Percentiles rank a stretch among this genome's conserved stretches.
These are phyloP conservation scores for Phasianus colchicus DNA, from an alignment of 2,113 vertebrate species.

Conservation along the genomic window DNA sequence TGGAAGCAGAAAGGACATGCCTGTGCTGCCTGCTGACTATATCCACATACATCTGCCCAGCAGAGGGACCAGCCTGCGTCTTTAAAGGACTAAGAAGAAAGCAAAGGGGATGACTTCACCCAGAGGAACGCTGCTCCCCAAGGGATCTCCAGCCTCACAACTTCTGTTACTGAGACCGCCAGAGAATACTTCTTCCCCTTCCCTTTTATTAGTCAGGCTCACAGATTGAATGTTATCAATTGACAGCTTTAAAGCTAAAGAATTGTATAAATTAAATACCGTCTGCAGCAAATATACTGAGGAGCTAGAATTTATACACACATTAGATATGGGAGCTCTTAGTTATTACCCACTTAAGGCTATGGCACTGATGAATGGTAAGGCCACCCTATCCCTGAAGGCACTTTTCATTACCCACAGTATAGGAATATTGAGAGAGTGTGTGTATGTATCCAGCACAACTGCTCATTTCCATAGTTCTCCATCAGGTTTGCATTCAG, in stretches of 20 bases:
- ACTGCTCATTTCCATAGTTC: conserved; percentile 76
- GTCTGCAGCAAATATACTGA: conserved; percentile 73
- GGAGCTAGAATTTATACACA: conserved; percentile 77
- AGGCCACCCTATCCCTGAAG: conserved; percentile 76
- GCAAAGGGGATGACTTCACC: accelerated
- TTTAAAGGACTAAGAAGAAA: not conserved
- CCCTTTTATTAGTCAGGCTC: conserved; percentile 69
- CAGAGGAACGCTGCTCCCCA: not conserved
- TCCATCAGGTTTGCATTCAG: conserved; percentile 76
- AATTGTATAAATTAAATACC: conserved; percentile 77
- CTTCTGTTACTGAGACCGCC: conserved; percentile 46
- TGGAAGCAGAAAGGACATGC: not conserved
- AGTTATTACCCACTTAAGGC: conserved; percentile 79
- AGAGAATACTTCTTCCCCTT: conserved; percentile 65
- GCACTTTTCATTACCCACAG: conserved; percentile 76
- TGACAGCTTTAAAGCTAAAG: conserved; percentile 77
- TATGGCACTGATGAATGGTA: conserved; percentile 76
- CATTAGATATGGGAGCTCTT: conserved; percentile 73
- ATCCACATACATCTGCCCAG: not conserved
- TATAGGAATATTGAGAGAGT: conserved; percentile 63
- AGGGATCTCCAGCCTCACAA: not conserved
- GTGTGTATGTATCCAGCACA: conserved; percentile 60
- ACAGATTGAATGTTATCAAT: conserved; percentile 76
- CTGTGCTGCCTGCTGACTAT: not conserved
- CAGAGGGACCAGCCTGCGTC: not conserved